Evolutionary conservation across 2,113 vertebrate species (phyloP), one percentile per base, ranked within the genome.

Genomic region (Etheostoma spectabile): DNA sequence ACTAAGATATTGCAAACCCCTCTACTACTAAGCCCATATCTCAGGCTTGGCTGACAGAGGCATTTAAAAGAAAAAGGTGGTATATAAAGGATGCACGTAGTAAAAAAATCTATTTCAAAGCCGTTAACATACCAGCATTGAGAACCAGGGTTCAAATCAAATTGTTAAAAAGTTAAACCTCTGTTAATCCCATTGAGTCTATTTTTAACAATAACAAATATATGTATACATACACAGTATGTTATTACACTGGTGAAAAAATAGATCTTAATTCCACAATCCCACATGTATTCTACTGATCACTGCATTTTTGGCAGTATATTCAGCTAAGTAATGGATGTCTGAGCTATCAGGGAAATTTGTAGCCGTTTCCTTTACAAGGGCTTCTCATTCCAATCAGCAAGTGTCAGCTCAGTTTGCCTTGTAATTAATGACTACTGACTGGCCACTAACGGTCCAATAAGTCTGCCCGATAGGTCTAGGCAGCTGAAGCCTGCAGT

Each of bases 361-460:
- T 89, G 89, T 86, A 79, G 89, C 87, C 68, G 51, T 85, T 88
- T 87, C 89, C 91, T 89, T 84, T 77, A 57, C 83, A 79, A 79
- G 80, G 68, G 81, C 77, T 88, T 88, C 91, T 76, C 79, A 52
- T 80, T 88, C 77, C 93, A 83, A 87, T 89, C 84, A 77, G 89
- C 77, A 79, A 89, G 79, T 80, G 80, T 88, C 90, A 85, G 86
- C 80, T 80, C 13, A 64, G n/a, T 70, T 80, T 60, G 84, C 70
- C 67, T 19, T 46, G 74, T 92, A 93, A 92, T 94, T 94, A 93
- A 93, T 94, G 90, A 91, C 75, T 77, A 69, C 74, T 82, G 83
- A 88, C 78, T 77, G 83, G 88, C 80, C 89, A 88, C 86, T 91
- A 92, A 89, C 75, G 82, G 86, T 14, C 10, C 68, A 52, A 59